Conservation (phyloP, 2,113 vertebrate species). For the Tetraodon nigroviridis region DNA sequence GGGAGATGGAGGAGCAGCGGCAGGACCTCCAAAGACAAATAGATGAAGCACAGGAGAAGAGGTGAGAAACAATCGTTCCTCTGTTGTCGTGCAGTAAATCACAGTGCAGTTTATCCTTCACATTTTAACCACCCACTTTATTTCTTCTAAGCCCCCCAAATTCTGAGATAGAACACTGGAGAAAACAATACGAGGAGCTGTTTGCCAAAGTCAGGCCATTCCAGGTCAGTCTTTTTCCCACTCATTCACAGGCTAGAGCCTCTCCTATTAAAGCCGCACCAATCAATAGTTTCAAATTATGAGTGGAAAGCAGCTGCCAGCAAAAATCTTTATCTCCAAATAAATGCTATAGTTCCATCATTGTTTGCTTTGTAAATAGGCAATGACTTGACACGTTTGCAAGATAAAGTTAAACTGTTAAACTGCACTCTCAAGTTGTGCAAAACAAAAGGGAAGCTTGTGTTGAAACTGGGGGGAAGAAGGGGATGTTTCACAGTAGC, state of each 20-base stretch:
- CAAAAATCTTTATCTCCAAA: not conserved
- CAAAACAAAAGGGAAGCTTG: not conserved
- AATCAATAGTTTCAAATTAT: not conserved
- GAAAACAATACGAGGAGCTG: slow-evolving; percentile 82
- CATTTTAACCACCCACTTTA: no score
- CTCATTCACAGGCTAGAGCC: not conserved
- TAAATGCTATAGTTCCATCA: not conserved
- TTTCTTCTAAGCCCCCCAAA: slow-evolving; percentile 34
- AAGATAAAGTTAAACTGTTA: not conserved
- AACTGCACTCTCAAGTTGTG: no score
- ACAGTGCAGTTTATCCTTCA: no score
- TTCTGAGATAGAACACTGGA: slow-evolving; percentile 77
- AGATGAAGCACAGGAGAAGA: slow-evolving; percentile 62
- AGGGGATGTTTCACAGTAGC: not conserved
- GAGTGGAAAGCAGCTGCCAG: not conserved
- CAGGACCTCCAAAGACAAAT: slow-evolving; percentile 68
- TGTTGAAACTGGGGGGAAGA: not conserved
- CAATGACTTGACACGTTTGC: not conserved
- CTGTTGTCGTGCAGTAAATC: no score
- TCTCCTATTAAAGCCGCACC: not conserved
- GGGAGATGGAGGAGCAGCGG: slow-evolving; percentile 73
- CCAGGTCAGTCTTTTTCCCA: slow-evolving; percentile 75
- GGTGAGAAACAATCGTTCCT: slow-evolving; percentile 59
- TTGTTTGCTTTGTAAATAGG: not conserved
- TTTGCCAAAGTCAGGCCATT: slow-evolving; percentile 88